A percentile compares a stretch with the other conserved stretches of the same genome.
Conservation (phyloP, 1,140 invertebrate genomes). For the Eueides isabella region DNA sequence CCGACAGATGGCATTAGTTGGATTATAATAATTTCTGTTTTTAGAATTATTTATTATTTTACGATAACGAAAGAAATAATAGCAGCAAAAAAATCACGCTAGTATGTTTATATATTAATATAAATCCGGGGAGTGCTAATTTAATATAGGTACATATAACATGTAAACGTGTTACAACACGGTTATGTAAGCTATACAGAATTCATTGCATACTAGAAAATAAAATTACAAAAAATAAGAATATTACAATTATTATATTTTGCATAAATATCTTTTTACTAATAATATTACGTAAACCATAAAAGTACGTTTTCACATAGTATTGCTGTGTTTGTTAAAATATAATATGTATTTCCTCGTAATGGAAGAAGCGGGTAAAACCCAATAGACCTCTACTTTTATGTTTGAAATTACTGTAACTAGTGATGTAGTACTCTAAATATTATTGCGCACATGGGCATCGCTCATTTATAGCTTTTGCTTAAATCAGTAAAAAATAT, state of each 20-base stretch:
- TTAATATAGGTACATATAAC: neutral
- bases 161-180: neutral
- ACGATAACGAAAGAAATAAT: neutral
- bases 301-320: neutral
- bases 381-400: neutral
- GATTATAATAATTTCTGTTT: neutral
- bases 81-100: neutral
- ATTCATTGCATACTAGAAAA: neutral
- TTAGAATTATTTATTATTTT: neutral
- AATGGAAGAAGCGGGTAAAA: neutral
- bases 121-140: neutral
- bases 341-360: neutral
- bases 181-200: neutral
- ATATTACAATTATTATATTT: neutral
- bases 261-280: neutral
- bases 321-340: neutral
- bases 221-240: neutral
- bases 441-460: no score
- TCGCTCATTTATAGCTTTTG: no score
- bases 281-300: neutral
- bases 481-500: no score
- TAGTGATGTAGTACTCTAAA: neutral
- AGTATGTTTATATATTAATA: no score
- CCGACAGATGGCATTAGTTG: slow-evolving; percentile 52
- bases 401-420: neutral